Evolutionary conservation across 2,888 invertebrate genomes (phyloP), one percentile per base, ranked within the genome.

Genomic region (Lottia scabra): DNA sequence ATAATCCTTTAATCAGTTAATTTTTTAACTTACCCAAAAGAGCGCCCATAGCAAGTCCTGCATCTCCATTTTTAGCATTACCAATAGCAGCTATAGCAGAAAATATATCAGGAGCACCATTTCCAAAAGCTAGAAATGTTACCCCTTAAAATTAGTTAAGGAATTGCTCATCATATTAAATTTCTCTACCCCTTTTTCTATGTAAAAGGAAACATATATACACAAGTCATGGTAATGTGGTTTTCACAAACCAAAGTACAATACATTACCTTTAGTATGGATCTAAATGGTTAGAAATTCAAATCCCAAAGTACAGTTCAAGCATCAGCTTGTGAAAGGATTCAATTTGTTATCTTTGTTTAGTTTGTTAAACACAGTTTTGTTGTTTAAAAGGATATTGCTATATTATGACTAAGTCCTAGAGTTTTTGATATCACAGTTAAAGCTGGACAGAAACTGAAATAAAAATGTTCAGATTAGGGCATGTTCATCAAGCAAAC

Each of bases 91-190:
- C 92, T 26, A 93, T 86, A 16, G 92, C 91, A 15, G 93, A 92
- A 82, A 94, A 93, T 69, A 94, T 91, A 86, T 94, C 94, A 5
- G 94, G 93, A 0, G 93, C 92, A 63, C 93, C 93, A 85, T 94
- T 94, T 26, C 93, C 94, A 85, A 94, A 93, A 0, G 93, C 93
- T 80, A 94, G 85, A 79, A 94, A 91, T n/a, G 93, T 93, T 12
- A 93, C 93, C 3, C 94, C 94, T 85, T 91, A 72, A 1, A 23
- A 0, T n/a, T 3, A 12, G 76, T 81, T 69, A 80, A 80, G 78
- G 80, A 76, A 69, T 26, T 8, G 19, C n/a, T 45, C 66, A 67
- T 26, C 5, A 16, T 2, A 19, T 19, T 46, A 6, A n/a, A 26
- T 27, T 64, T 19, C 10, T n/a, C 16, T 16, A 23, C n/a, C n/a